These are phyloP conservation scores for Emys orbicularis DNA, from an alignment of 2,797 vertebrate species.

Conservation along the genomic window DNA sequence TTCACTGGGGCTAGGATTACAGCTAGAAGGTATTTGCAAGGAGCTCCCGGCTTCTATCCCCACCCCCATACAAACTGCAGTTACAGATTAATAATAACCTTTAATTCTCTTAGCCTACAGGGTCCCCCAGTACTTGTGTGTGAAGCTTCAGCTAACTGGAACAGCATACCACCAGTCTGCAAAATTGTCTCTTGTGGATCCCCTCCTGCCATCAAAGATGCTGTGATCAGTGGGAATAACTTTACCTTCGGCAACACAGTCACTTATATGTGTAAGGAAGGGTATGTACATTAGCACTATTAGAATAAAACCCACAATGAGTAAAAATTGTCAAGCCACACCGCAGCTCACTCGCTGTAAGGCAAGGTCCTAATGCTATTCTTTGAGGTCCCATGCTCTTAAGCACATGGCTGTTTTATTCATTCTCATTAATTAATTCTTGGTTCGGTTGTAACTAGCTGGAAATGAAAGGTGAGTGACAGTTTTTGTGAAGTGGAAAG, in stretches of 20 bases:
- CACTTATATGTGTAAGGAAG: conserved; percentile 95
- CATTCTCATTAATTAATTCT: neutral
- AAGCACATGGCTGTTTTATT: neutral
- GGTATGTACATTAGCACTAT: conserved; percentile 83
- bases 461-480: neutral
- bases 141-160: conserved; percentile 91
- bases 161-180: conserved; percentile 87
- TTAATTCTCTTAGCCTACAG: conserved; percentile 87
- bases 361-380: neutral
- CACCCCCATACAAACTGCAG: neutral
- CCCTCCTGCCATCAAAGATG: conserved; percentile 90
- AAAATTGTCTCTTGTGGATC: conserved; percentile 86
- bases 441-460: neutral
- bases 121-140: conserved; percentile 89
- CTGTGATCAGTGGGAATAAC: conserved; percentile 84
- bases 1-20: neutral
- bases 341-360: neutral
- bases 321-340: neutral
- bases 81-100: neutral
- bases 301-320: accelerated
- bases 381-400: neutral
- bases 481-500: neutral
- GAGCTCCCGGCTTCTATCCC: neutral
- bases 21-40: neutral
- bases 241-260: conserved; percentile 90